Evolutionary conservation across 2,797 vertebrate genomes (phyloP), one percentile per base, ranked within the genome.

Genomic region (Tiaroga cobitis): DNA sequence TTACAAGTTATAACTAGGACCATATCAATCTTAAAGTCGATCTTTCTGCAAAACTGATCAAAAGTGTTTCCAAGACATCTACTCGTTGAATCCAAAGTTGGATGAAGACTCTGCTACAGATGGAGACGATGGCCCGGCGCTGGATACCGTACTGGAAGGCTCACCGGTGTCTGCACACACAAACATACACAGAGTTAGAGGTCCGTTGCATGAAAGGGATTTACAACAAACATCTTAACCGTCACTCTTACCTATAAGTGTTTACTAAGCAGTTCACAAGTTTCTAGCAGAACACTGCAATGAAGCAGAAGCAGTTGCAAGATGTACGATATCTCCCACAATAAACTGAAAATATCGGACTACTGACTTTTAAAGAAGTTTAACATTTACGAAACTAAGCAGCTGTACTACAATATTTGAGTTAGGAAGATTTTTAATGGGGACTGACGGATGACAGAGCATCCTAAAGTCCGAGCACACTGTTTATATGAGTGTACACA

Each of bases 111-210:
- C 95, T 81, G 94, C 89, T 80, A 95, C 91, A 81, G 93, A 93
- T 6, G 97, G 97, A 54, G 97, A 97, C 2, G 96, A 97, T 0
- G 96, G 97, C 21, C 97, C 96, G 3, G 96, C 96, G 65, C 97
- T 98, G 91, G 98, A 98, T 54, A 97, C 96, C 0, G 96, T 95
- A 80, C 97, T 97, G 85, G 97, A 96, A 29, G 96, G 96, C 73
- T 95, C 93, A 74, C 97, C 98, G 94, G 95, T 96, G 82, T 96
- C 97, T 99, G 90, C 89, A 95, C 92, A 92, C 78, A 89, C 51
- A 88, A n/a, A 84, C 15, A 79, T 24, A 59, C 5, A 85, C 15
- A 82, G 11, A 85, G 41, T 10, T 24, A 73, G 26, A 73, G 16
- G 15, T 29, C 61, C 26, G 11, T 26, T 26, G 10, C n/a, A 61